These are phyloP conservation scores for Acipenser oxyrinchus DNA, from an alignment of 2,797 vertebrate species.

Conservation along the genomic window DNA sequence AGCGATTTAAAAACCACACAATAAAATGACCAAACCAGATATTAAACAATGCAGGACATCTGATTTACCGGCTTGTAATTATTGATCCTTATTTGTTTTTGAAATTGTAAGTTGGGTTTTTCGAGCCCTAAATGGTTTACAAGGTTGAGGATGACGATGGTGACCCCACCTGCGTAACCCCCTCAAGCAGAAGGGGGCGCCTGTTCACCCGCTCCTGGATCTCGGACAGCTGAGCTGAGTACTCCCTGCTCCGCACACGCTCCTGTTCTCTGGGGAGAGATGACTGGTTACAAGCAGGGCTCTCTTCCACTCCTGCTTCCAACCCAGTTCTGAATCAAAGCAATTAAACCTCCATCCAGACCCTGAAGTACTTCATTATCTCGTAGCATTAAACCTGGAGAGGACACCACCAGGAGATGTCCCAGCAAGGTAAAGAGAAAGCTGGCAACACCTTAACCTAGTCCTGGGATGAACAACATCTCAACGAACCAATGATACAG, in stretches of 20 bases:
- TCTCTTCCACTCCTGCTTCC: neutral
- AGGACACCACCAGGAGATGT: neutral
- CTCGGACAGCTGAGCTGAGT: conserved; percentile 34
- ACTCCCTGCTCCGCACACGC: conserved; percentile 35
- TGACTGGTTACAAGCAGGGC: too few relatives aligned
- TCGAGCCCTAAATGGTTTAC: too few relatives aligned
- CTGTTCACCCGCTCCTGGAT: conserved; percentile 43
- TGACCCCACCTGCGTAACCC: conserved; percentile 42
- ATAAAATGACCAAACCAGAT: too few relatives aligned
- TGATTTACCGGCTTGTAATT: too few relatives aligned
- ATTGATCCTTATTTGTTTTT: too few relatives aligned
- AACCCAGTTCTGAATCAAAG: neutral
- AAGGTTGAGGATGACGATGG: neutral
- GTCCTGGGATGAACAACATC: too few relatives aligned
- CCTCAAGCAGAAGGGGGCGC: conserved; percentile 45
- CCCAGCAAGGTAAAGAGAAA: neutral
- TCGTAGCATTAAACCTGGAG: neutral
- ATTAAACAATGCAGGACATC: too few relatives aligned
- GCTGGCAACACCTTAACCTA: too few relatives aligned
- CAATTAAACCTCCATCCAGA: neutral
- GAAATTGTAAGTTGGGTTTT: too few relatives aligned
- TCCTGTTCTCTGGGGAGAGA: conserved; percentile 32
- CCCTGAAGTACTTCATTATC: neutral
- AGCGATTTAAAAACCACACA: too few relatives aligned
- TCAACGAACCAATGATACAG: too few relatives aligned